phyloP scores from a whole-genome alignment of 2,888 invertebrate genomes.

The Falcaria lacertinaria region DNA sequence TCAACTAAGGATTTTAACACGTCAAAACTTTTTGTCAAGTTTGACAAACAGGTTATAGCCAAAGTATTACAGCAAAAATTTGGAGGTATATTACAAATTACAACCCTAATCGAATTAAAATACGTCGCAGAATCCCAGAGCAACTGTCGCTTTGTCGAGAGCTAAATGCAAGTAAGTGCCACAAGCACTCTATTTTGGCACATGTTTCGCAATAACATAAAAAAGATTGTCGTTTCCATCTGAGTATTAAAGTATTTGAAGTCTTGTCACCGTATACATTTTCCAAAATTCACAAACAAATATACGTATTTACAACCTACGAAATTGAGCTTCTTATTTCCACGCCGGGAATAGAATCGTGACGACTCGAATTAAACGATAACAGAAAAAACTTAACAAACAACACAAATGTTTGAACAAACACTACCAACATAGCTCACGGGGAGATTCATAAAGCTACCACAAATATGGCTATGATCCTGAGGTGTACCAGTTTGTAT shows the following conservation, averaged over 20 bases:
- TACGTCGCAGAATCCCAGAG: not conserved
- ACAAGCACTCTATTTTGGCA: conserved; percentile 1
- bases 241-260: conserved; percentile 46
- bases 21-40: no score
- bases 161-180: conserved; percentile 2
- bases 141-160: conserved; percentile 1
- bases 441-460: conserved; percentile 32
- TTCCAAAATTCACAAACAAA: conserved; percentile 21
- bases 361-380: conserved; percentile 36
- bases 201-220: conserved; percentile 1
- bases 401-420: conserved; percentile 4
- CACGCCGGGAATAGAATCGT: conserved; percentile 29
- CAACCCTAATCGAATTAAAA: not conserved
- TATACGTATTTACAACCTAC: conserved; percentile 14
- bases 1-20: no score
- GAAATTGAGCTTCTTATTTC: conserved; percentile 4
- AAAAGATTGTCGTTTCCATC: conserved; percentile 16
- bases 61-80: no score
- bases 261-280: conserved; percentile 60
- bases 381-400: conserved; percentile 39
- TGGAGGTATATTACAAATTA: no score
- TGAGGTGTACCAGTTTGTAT: conserved; percentile 89
- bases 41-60: no score
- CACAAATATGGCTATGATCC: conserved; percentile 82
- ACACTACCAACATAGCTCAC: conserved; percentile 21